Evolutionary conservation across 2,797 vertebrate genomes (phyloP), one percentile per base, ranked within the genome.

Genomic region (Lerista edwardsae): DNA sequence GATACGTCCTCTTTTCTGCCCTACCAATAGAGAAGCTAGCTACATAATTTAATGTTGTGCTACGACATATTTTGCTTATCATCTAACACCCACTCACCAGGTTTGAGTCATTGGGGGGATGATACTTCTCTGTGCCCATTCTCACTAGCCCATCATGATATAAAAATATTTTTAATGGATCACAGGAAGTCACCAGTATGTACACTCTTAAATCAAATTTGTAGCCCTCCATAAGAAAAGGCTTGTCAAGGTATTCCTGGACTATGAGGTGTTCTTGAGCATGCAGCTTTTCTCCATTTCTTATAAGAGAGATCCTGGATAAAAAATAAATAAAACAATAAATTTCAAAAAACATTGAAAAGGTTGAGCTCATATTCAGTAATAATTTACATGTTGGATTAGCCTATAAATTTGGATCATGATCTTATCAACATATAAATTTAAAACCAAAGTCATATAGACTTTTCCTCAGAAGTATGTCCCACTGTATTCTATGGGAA

Each of bases 191-290:
- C 90, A 99, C 96, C 74, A 99, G 96, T 95, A 98, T 98, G 94
- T 99, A 99, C 94, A 99, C 97, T 84, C 98, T 97, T 90, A 99
- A 96, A 94, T 99, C 98, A 93, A 99, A 99, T 95, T 99, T 99
- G 97, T 98, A 99, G 69, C 98, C 98, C 96, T 99, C 98, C 97
- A 99, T 98, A 85, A 99, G 95, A 90, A 99, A 99, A 55, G 98
- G 98, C 87, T 99, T 99, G 94, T 99, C 98, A 91, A 99, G 97
- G 91, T 99, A 99, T 93, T 99, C 98, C 95, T 99, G 98, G 93
- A 99, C 98, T 69, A 99, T 99, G 90, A 99, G 97, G 95, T 99
- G 98, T 93, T 99, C 98, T 93, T 99, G 98, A 93, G 97, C 96
- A 88, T 98, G 98, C 92, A 99, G 97, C 93, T 98, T 99, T 92